Conservation (phyloP, 2,797 vertebrate species). For the Tangara arthus region DNA sequence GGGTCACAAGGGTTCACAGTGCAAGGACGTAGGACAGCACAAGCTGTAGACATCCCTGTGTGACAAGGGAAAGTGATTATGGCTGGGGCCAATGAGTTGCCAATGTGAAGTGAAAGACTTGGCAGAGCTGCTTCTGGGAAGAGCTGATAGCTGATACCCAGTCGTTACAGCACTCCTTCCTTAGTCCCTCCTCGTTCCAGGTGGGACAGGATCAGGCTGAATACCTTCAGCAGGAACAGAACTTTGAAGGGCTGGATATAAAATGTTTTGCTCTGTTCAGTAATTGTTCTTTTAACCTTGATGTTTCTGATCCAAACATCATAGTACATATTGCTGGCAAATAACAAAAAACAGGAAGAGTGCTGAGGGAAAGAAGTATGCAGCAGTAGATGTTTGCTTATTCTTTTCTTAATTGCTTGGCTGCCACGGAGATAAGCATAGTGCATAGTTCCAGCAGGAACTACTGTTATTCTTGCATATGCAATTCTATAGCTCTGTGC, state of each 20-base stretch:
- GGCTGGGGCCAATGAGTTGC: neutral
- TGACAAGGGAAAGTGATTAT: neutral
- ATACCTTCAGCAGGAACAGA: neutral
- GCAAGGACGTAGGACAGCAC: neutral
- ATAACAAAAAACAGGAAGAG: neutral
- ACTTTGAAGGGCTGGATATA: neutral
- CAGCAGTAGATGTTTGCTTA: constrained; percentile 2
- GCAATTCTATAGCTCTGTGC: neutral
- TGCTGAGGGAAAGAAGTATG: neutral
- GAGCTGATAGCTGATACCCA: neutral
- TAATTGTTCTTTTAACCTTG: neutral
- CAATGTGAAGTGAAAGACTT: neutral
- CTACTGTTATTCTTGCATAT: neutral
- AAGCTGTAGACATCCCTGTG: neutral
- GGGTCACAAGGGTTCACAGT: neutral
- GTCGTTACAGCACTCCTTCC: neutral
- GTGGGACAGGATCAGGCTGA: neutral
- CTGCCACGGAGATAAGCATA: constrained; percentile 39
- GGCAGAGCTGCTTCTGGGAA: neutral
- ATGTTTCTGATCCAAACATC: neutral
- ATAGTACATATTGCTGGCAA: neutral
- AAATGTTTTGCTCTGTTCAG: neutral
- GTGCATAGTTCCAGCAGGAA: neutral
- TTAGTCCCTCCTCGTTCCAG: neutral
- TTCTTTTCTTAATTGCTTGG: constrained; percentile 13